phyloP scores from a whole-genome alignment of 2,113 vertebrate species.

The Macquaria australasica region DNA sequence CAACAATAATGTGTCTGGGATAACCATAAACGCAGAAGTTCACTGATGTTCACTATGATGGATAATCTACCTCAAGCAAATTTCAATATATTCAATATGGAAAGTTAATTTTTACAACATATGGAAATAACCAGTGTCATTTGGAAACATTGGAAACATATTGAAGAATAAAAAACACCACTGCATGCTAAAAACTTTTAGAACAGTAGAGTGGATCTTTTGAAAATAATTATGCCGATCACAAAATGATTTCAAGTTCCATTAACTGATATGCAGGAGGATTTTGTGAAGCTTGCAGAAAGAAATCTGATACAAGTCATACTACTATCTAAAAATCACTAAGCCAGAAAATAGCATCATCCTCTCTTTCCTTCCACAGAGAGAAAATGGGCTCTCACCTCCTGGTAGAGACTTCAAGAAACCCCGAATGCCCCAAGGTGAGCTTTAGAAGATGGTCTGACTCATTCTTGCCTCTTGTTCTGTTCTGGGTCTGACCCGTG shows the following conservation, averaged over 20 bases:
- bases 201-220: neutral
- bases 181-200: neutral
- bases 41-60: neutral
- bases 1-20: neutral
- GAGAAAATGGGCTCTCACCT: constrained; percentile 95
- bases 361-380: constrained; percentile 78
- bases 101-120: neutral
- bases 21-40: neutral
- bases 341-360: constrained; percentile 41
- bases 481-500: neutral
- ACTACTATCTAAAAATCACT: neutral
- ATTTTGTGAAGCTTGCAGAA: constrained; percentile 11
- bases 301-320: neutral
- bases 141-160: too few relatives aligned
- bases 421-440: constrained; percentile 93
- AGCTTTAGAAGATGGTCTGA: constrained; percentile 60
- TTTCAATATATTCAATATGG: neutral
- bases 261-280: constrained; percentile 9
- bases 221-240: neutral
- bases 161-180: neutral
- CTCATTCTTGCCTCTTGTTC: constrained; percentile 21
- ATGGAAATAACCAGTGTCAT: neutral
- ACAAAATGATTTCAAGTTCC: neutral
- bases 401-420: constrained; percentile 94
- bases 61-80: neutral